Evolutionary conservation across 2,797 vertebrate species (phyloP).

Genomic region (Champsocephalus gunnari): DNA sequence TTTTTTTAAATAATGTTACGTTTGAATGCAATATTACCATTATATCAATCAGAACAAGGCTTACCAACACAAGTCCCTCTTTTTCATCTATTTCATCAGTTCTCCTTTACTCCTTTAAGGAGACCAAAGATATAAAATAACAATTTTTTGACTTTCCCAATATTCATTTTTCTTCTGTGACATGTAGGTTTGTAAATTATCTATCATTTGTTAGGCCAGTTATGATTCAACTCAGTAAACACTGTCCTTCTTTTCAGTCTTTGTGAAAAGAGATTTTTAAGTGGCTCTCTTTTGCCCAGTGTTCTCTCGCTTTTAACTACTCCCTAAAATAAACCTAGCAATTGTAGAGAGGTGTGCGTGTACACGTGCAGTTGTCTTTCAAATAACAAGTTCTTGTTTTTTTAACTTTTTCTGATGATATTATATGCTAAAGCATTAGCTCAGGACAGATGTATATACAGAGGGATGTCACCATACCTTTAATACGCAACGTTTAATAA

Average conservation of each 20-base stretch:
- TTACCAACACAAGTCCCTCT: not conserved
- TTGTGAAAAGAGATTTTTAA: slow-evolving; percentile 14
- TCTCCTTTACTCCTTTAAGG: not conserved
- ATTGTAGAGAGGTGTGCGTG: slow-evolving; percentile 12
- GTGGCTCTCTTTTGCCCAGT: slow-evolving; percentile 22
- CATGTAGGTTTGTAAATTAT: no score
- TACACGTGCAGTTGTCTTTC: slow-evolving; percentile 18
- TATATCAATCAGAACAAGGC: not conserved
- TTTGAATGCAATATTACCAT: not conserved
- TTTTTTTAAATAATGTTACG: no score
- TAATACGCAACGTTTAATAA: no score
- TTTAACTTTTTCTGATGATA: not conserved
- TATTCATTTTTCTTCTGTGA: no score
- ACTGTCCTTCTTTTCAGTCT: slow-evolving; percentile 12
- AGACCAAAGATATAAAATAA: no score
- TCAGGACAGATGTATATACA: slow-evolving; percentile 7
- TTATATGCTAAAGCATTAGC: slow-evolving; percentile 15
- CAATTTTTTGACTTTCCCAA: no score
- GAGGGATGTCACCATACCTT: not conserved
- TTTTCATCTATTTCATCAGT: not conserved
- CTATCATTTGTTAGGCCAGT: no score
- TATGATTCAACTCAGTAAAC: no score
- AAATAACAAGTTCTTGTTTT: slow-evolving; percentile 25
- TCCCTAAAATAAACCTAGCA: slow-evolving; percentile 39
- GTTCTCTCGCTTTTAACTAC: slow-evolving; percentile 12